Base-by-base conservation (phyloP, 1,140 invertebrate species). In the Pachypeltis micranthus region DNA sequence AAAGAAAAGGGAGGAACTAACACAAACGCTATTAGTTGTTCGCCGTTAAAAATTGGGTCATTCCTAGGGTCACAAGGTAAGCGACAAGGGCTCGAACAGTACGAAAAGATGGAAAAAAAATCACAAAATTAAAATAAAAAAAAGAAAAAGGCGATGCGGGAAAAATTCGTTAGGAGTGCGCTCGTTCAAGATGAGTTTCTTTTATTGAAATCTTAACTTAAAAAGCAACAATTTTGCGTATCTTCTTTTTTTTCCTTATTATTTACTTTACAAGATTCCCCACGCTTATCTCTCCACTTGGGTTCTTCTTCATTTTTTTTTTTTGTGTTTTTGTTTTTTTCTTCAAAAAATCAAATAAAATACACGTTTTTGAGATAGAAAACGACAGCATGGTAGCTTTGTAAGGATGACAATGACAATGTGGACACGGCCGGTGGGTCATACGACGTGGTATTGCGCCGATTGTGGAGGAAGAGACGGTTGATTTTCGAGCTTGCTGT, bases 401-500 rank as follows among this genome's bases (percentile, higher is more conserved):
- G 24, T 58, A 54, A 47, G 28, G 27, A 62, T 39, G 61, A 62
- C 27, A 21, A 62, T 39, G 61, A 62, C 27, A 44, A 58, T 55
- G 39, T 27, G 19, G 27, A 31, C 27, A 27, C 24, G 16, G 29
- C 34, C 21, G 51, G 31, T 44, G 29, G 51, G 67, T 68, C 67
- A 68, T 68, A 65, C 64, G 47, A 62, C 28, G 34, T 69, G 67
- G 25, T 44, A 56, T 0, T 44, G 54, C 19, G 61, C 34, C 2
- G 62, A 25, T 56, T 68, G 65, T 31, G 69, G 71, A 59, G 74
- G 75, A 61, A 77, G 68, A 61, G 70, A 70, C 65, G 91, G 91
- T 73, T 89, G 83, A 65, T 88, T 90, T 77, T 98, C 94, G 74
- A 98, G 80, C 79, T 97, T 96, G 76, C 92, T 92, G 79, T 97